Conservation (phyloP, 2,888 invertebrate genomes). For the Selenia dentaria region DNA sequence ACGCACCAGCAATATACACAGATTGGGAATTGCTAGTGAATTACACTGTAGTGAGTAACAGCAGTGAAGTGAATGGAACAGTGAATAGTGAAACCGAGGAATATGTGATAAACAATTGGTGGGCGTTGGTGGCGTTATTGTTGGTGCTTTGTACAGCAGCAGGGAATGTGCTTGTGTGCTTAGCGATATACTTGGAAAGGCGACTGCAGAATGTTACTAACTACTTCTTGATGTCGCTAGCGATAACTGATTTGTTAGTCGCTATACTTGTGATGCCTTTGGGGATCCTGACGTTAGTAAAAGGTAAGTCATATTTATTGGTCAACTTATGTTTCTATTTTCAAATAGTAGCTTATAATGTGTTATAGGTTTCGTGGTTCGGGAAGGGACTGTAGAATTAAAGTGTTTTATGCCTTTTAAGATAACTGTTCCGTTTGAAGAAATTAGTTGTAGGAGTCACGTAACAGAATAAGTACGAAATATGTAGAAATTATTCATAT, state of each 20-base stretch:
- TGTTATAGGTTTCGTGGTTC: too few species aligned
- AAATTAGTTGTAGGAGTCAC: too few species aligned
- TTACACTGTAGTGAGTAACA: slow-evolving; percentile 45
- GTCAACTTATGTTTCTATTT: slow-evolving; percentile 7
- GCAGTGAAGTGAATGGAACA: slow-evolving; percentile 42
- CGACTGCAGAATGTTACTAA: slow-evolving; percentile 98
- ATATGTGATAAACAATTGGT: slow-evolving; percentile 87
- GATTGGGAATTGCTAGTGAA: slow-evolving; percentile 44
- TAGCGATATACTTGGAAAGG: slow-evolving; percentile 96
- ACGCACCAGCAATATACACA: slow-evolving; percentile 32
- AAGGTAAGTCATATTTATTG: too few species aligned
- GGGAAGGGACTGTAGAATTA: too few species aligned
- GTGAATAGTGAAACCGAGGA: slow-evolving; percentile 31
- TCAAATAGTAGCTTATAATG: too few species aligned
- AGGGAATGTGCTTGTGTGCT: slow-evolving; percentile 96
- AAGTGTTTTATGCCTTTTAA: too few species aligned
- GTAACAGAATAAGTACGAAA: too few species aligned
- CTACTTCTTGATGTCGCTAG: slow-evolving; percentile 97
- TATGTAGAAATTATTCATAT: too few species aligned
- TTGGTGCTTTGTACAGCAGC: slow-evolving; percentile 94
- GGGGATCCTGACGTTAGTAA: slow-evolving; percentile 92
- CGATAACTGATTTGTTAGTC: slow-evolving; percentile 97
- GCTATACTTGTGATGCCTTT: slow-evolving; percentile 98
- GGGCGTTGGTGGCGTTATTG: slow-evolving; percentile 90
- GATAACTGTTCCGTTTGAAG: too few species aligned